Evolutionary conservation across 2,113 vertebrate genomes (phyloP).

Genomic region (Anarrhichthys ocellatus): DNA sequence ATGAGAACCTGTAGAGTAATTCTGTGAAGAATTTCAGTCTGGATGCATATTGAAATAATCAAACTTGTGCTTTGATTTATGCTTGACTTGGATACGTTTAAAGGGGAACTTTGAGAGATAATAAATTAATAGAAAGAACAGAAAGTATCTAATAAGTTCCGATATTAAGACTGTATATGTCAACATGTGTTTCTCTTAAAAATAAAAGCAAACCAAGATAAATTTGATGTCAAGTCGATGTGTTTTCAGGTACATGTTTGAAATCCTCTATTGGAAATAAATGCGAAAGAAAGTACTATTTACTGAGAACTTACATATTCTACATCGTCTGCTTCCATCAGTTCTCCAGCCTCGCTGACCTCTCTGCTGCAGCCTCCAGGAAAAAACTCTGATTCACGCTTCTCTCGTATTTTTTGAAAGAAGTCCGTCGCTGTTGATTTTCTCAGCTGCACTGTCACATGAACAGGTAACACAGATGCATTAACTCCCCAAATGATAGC

Average conservation of each 20-base stretch:
- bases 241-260: not conserved
- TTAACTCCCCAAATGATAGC: not conserved
- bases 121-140: not conserved
- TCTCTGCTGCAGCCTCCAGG: constrained; percentile 75
- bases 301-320: constrained; percentile 72
- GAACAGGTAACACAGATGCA: constrained; percentile 22
- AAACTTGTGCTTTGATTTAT: not conserved
- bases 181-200: not conserved
- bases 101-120: not conserved
- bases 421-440: constrained; percentile 74
- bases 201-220: not conserved
- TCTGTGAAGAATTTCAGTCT: not conserved
- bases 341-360: constrained; percentile 70
- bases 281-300: not conserved
- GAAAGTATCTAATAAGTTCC: not conserved
- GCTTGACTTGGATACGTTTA: not conserved
- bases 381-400: constrained; percentile 67
- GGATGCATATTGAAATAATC: not conserved
- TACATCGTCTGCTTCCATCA: constrained; percentile 47
- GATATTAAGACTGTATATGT: not conserved
- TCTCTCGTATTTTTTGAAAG: constrained; percentile 68
- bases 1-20: not conserved
- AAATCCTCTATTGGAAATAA: not conserved
- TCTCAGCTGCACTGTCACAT: constrained; percentile 68
- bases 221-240: not conserved